Conservation (phyloP, 2,797 vertebrate species). For the Cephalopachus bancanus region DNA sequence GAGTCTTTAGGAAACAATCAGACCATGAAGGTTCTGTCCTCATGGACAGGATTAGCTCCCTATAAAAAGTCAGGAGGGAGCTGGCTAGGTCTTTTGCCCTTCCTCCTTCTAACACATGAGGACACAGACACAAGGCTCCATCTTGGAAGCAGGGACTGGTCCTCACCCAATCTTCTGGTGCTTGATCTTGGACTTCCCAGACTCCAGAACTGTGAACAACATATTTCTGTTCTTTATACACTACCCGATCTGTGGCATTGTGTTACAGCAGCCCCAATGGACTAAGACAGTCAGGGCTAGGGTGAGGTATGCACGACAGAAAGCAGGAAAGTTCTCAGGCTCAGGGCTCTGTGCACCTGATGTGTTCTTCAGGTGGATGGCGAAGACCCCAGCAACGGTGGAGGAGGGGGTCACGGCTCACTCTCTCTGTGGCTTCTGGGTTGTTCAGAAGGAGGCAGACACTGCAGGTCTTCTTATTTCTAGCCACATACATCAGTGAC, state of each 20-base stretch:
- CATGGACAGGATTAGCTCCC: neutral
- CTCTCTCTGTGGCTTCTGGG: neutral
- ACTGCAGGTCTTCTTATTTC: neutral
- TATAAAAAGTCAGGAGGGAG: neutral
- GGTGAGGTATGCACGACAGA: neutral
- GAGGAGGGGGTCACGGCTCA: neutral
- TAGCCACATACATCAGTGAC: neutral
- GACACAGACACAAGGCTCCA: neutral
- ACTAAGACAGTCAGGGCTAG: neutral
- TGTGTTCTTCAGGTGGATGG: neutral
- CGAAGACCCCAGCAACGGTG: neutral
- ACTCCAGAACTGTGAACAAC: neutral
- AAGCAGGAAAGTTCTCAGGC: neutral
- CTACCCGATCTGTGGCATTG: neutral
- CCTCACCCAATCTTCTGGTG: neutral
- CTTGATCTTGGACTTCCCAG: neutral
- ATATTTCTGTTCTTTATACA: neutral
- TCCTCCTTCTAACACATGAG: neutral
- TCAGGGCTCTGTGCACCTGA: neutral
- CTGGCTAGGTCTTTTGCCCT: neutral
- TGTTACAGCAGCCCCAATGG: neutral
- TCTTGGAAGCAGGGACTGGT: neutral
- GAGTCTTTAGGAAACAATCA: neutral
- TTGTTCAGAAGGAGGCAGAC: neutral
- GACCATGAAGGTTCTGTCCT: neutral